Conservation (phyloP, 2,797 vertebrate genomes). For the Prionace glauca region DNA sequence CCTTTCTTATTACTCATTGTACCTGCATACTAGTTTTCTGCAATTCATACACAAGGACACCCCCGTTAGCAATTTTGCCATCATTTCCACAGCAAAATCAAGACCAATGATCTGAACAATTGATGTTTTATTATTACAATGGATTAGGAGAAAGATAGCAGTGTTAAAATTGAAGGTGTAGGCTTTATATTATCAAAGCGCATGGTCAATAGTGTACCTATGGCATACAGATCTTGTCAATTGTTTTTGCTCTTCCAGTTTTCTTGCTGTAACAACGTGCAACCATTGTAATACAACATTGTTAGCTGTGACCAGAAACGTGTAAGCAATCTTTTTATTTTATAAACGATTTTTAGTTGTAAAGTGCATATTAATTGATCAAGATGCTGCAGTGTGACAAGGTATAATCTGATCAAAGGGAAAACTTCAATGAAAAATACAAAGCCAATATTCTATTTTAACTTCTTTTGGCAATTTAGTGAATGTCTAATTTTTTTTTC, state of each 20-base stretch:
- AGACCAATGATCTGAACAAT: neutral
- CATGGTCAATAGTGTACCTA: neutral
- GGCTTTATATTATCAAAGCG: neutral
- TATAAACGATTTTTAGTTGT: neutral
- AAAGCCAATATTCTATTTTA: neutral
- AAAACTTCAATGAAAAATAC: neutral
- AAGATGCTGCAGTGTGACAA: neutral
- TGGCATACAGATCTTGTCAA: neutral
- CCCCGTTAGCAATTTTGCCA: too few species aligned
- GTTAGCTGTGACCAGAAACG: neutral
- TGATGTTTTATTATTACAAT: neutral
- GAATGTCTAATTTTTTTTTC: neutral
- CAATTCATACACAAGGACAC: too few species aligned
- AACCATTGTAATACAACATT: neutral
- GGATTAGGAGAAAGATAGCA: too few species aligned
- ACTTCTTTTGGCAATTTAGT: neutral
- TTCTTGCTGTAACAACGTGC: neutral
- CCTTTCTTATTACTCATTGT: too few species aligned
- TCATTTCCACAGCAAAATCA: too few species aligned
- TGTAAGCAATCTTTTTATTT: too few species aligned
- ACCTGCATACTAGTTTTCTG: too few species aligned
- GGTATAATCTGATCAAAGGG: neutral
- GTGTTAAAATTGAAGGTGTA: neutral
- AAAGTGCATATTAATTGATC: neutral
- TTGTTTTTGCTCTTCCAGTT: neutral